Evolutionary conservation across 2,888 invertebrate species (phyloP).

Genomic region (Lomographa bimaculata): DNA sequence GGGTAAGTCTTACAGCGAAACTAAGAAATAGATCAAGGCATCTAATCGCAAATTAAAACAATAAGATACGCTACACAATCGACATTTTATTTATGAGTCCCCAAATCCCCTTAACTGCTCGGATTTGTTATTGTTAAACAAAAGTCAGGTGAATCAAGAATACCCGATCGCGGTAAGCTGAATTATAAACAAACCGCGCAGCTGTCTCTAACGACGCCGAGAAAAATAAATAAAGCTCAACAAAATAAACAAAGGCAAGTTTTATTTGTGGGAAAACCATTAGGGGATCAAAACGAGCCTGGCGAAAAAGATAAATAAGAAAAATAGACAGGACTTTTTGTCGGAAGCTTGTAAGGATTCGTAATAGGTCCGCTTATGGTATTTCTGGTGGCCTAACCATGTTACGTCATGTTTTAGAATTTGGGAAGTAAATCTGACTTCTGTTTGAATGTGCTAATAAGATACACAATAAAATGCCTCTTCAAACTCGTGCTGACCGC

Average conservation of each 20-base stretch:
- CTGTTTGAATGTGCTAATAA: conserved; percentile 4
- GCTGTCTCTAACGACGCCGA: conserved; percentile 63
- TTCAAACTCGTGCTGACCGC: no score
- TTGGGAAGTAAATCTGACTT: conserved; percentile 18
- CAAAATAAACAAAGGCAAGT: conserved; percentile 67
- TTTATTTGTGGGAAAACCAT: conserved; percentile 74
- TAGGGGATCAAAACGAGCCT: conserved; percentile 63
- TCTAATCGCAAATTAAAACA: conserved; percentile 22
- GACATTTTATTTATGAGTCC: conserved; percentile 19
- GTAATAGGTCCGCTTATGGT: conserved; percentile 31
- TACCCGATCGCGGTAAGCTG: conserved; percentile 60
- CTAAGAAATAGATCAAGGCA: no score
- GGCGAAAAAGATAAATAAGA: conserved; percentile 59
- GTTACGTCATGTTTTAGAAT: conserved; percentile 22
- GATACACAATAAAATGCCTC: no score
- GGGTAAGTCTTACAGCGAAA: no score
- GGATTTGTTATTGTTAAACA: conserved; percentile 39
- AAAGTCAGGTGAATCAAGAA: conserved; percentile 56
- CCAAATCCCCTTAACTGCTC: conserved; percentile 33
- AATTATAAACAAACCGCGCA: conserved; percentile 66
- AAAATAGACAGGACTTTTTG: conserved; percentile 43
- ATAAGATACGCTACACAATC: conserved; percentile 17
- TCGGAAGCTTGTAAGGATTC: conserved; percentile 41
- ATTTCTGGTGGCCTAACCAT: conserved; percentile 28
- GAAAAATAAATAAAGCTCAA: conserved; percentile 68